Percentiles rank a stretch among this genome's conserved stretches.
phyloP scores from a whole-genome alignment of 2,797 vertebrate species.

The Syndactyla subalaris region DNA sequence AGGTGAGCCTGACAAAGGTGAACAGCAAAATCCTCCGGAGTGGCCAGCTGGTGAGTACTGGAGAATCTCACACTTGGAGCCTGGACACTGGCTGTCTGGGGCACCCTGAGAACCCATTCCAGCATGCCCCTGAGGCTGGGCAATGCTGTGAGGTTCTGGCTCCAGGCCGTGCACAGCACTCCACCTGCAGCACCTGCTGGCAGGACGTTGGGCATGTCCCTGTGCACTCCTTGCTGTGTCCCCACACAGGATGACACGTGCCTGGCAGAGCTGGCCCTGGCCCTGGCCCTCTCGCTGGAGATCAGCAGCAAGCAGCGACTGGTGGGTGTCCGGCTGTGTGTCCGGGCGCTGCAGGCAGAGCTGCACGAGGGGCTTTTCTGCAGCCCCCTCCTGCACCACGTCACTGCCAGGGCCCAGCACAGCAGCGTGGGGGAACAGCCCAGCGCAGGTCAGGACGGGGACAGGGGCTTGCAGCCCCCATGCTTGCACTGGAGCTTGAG shows the following conservation, averaged over 20 bases:
- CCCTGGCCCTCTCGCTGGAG: conserved; percentile 87
- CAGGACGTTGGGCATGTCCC: neutral
- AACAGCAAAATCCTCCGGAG: conserved; percentile 97
- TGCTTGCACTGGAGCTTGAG: neutral
- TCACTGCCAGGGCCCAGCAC: neutral
- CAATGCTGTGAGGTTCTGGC: neutral
- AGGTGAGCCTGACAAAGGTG: conserved; percentile 88
- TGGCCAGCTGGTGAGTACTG: conserved; percentile 87
- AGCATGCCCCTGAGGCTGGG: fast-evolving
- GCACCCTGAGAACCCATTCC: neutral
- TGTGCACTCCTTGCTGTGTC: neutral
- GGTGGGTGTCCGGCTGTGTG: conserved; percentile 77
- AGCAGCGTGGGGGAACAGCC: neutral
- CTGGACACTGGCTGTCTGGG: neutral
- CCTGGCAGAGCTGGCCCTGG: conserved; percentile 90
- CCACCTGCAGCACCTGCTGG: fast-evolving
- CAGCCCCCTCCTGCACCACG: conserved; percentile 78
- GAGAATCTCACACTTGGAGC: neutral
- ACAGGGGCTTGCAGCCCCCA: neutral
- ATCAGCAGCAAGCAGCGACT: conserved; percentile 81
- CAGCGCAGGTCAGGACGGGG: neutral
- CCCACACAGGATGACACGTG: conserved; percentile 84
- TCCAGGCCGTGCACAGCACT: neutral
- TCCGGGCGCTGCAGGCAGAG: conserved; percentile 88
- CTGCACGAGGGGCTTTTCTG: conserved; percentile 93